Evolutionary conservation across 2,797 vertebrate genomes (phyloP), one percentile per base, ranked within the genome.

Genomic region (Sebastes elongatus): DNA sequence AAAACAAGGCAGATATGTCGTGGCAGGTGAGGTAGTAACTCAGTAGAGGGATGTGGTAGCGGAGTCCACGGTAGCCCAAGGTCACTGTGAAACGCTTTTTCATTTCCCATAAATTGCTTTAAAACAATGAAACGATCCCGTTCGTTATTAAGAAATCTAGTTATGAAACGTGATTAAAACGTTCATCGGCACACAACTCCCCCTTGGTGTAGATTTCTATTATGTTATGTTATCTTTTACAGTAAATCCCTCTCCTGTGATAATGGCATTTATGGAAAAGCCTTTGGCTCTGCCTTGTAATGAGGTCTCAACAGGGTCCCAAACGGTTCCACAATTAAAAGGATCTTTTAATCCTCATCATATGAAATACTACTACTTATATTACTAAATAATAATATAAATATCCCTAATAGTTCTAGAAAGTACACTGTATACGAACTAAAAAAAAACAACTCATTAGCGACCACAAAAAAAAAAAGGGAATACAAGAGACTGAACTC

Each of bases 241-340:
- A 38, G 35, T 87, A 76, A 88, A 78, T 88, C 76, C 68, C 35
- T 83, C 59, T 81, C 20, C 32, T 74, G 55, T 82, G 55, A 85
- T 80, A 55, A 85, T 71, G 55, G 27, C 52, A 61, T 81, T 74
- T 70, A 60, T 83, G 49, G 25, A 79, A 81, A 83, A 71, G 67
- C 61, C 61, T 67, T 60, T 57, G 25, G 71, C 71, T 87, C 53
- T 49, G 32, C 64, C 82, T 74, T 78, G 42, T 84, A 81, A 49
- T 56, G 35, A 73, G 52, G 20, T 63, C 35, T 71, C 20, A 75
- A n/a, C 23, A 66, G 10, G 25, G 65, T 78, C 52, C 38, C 10
- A 42, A 28, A 68, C 2, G 3, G 27, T 57, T 74, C 27, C 7
- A n/a, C 2, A n/a, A 69, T 78, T 72, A 67, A 70, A 78, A 68